These are phyloP conservation scores for Cremastobaeus sp. DNA, from an alignment of 2,888 invertebrate species.

Conservation along the genomic window DNA sequence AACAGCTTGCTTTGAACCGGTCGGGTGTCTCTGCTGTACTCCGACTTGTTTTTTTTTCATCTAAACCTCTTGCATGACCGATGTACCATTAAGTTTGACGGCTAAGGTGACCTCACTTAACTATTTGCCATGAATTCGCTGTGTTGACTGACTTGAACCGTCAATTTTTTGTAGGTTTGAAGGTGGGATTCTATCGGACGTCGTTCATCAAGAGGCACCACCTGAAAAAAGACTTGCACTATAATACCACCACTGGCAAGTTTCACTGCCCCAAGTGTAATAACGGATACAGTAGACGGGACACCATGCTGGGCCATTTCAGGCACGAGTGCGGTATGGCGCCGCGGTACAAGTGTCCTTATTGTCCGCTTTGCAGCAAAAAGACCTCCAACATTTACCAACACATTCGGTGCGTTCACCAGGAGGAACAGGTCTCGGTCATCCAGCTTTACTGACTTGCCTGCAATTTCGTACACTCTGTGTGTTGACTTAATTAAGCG, in stretches of 20 bases:
- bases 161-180: slow-evolving; percentile 71
- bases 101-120: slow-evolving; percentile 21
- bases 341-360: slow-evolving; percentile 75
- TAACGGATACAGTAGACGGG: slow-evolving; percentile 75
- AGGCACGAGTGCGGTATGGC: slow-evolving; percentile 76
- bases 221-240: slow-evolving; percentile 65
- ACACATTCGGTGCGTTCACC: slow-evolving; percentile 74
- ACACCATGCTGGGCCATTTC: slow-evolving; percentile 76
- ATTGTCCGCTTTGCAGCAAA: slow-evolving; percentile 68
- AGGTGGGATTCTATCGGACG: slow-evolving; percentile 48
- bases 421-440: slow-evolving; percentile 68
- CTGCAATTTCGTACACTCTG: neutral
- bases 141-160: slow-evolving; percentile 59
- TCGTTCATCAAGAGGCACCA: slow-evolving; percentile 63
- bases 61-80: slow-evolving; percentile 39
- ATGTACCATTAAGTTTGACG: slow-evolving; percentile 36
- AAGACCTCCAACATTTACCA: slow-evolving; percentile 74
- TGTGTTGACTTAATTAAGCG: too few relatives aligned
- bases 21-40: slow-evolving; percentile 14
- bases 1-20: slow-evolving; percentile 3
- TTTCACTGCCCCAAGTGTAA: slow-evolving; percentile 77
- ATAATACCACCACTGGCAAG: slow-evolving; percentile 71
- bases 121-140: neutral
- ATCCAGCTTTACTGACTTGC: slow-evolving; percentile 70
- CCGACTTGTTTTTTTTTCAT: slow-evolving; percentile 12